Evolutionary conservation across 1,140 invertebrate species (phyloP).

Genomic region (Drosophila nebulosa): DNA sequence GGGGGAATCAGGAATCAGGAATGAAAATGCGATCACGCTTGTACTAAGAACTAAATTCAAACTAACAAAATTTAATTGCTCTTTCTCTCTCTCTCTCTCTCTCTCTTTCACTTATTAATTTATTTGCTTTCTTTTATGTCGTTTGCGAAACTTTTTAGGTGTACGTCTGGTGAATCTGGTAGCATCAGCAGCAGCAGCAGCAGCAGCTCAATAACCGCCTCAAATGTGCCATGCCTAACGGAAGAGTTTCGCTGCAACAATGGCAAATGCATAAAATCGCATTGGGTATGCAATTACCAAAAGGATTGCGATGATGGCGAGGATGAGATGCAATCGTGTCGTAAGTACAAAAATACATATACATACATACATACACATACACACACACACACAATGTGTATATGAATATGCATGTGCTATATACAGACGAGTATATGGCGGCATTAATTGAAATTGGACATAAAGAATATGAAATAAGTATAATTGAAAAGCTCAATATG

Average conservation of each 20-base stretch:
- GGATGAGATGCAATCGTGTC: constrained; percentile 93
- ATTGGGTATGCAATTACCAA: constrained; percentile 94
- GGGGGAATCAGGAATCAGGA: not conserved
- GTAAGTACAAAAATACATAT: constrained; percentile 85
- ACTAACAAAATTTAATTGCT: not conserved
- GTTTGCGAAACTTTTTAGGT: constrained; percentile 26
- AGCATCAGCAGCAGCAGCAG: constrained; percentile 24
- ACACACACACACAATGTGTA: not conserved
- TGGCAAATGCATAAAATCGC: constrained; percentile 91
- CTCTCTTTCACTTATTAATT: not conserved
- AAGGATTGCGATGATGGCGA: constrained; percentile 94
- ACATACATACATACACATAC: not conserved
- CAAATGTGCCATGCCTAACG: constrained; percentile 82
- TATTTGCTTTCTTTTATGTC: not conserved
- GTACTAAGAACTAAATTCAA: not conserved
- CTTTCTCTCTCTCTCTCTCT: not conserved
- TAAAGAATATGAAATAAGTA: not conserved
- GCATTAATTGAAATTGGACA: not conserved
- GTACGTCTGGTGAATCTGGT: constrained; percentile 42
- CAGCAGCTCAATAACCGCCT: constrained; percentile 29
- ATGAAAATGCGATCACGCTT: not conserved
- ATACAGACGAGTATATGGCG: too few relatives aligned
- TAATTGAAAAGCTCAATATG: not conserved
- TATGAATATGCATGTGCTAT: not conserved
- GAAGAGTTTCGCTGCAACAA: constrained; percentile 91